Evolutionary conservation across 2,888 invertebrate genomes (phyloP), one percentile per base, ranked within the genome.

Genomic region (Ophion costatus): DNA sequence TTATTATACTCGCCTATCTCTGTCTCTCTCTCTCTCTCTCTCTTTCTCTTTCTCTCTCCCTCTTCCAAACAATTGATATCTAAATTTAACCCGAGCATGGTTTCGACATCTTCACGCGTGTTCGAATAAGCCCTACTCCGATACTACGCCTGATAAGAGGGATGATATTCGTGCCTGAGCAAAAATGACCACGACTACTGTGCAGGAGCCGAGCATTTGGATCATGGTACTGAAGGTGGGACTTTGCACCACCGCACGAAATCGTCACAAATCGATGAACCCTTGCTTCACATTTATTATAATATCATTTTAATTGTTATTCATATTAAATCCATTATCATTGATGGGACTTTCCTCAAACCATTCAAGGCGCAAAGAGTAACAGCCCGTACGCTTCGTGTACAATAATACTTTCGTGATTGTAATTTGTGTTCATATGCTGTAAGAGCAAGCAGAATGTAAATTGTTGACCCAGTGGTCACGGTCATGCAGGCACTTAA

Each of bases 391-490:
- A 57, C 1, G 29, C 11, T 42, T 42, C 5, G 9, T n/a, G 38
- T 14, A 33, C 17, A 29, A 66, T 71, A 57, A 57, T 61, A 10
- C 61, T 57, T 51, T 51, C 33, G 66, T 20, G n/a, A 71, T 66
- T 51, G 10, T 11, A 63, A 38, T 45, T 57, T 6, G 75, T 70
- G 22, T 64, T 11, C 3, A 63, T 57, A 61, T 61, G n/a, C 20
- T 66, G 51, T 22, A 22, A 51, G 9, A 20, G 45, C 9, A 9
- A 57, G 42, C 42, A 64, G 45, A 64, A 85, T 85, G 67, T 73
- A 79, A 79, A 82, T 76, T 82, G 76, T 82, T 85, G 85, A 85
- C 85, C 85, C 85, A 85, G 42, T 85, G 85, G 85, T 85, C 85
- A 85, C 73, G 85, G 79, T 85, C 82, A 83, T 83, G 66, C 57